Evolutionary conservation across 2,888 invertebrate species (phyloP).

Genomic region (Heteropelma amictum): DNA sequence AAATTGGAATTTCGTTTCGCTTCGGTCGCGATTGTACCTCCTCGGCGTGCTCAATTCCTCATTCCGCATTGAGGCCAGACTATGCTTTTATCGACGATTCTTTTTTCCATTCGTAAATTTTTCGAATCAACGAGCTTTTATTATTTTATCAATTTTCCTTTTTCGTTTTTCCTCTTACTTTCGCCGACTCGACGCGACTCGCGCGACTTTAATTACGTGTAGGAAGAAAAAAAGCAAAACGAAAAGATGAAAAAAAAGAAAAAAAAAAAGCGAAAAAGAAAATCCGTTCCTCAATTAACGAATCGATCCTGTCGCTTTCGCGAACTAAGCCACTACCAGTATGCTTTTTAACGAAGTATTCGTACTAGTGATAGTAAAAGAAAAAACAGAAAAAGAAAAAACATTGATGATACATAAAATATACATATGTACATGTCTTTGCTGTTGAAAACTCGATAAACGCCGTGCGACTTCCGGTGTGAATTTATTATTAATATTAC

Average conservation of each 20-base stretch:
- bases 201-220: too few relatives aligned
- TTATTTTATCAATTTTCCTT: too few relatives aligned
- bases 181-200: too few relatives aligned
- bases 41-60: too few relatives aligned
- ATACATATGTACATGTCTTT: conserved; percentile 38
- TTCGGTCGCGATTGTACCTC: too few relatives aligned
- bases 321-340: conserved; percentile 47
- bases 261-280: not conserved
- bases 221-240: too few relatives aligned
- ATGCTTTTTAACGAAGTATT: conserved; percentile 53
- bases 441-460: conserved; percentile 51
- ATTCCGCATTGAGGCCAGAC: too few relatives aligned
- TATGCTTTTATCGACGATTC: too few relatives aligned
- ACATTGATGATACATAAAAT: not conserved
- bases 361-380: conserved; percentile 36
- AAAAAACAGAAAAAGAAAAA: not conserved
- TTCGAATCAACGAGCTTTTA: too few relatives aligned
- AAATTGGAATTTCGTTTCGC: too few relatives aligned
- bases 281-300: conserved; percentile 42
- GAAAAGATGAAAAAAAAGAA: too few relatives aligned
- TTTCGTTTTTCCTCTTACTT: conserved; percentile 7
- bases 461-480: conserved; percentile 45
- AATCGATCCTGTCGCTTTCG: conserved; percentile 50
- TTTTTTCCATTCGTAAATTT: too few relatives aligned
- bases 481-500: conserved; percentile 42